phyloP scores from a whole-genome alignment of 2,888 invertebrate species.

The Biston betularia region DNA sequence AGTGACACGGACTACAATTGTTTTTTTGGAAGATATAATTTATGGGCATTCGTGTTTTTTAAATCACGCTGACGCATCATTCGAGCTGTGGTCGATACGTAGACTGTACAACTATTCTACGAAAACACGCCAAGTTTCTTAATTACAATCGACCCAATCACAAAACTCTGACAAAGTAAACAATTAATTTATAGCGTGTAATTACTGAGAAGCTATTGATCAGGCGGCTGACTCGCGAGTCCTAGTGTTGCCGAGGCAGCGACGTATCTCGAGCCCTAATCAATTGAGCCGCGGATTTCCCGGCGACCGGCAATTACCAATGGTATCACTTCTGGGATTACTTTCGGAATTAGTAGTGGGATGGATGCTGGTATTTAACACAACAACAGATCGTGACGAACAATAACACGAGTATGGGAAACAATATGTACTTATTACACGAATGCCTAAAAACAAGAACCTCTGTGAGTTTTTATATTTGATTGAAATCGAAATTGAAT shows the following conservation, averaged over 20 bases:
- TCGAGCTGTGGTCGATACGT: too few relatives aligned
- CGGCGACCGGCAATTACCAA: constrained; percentile 22
- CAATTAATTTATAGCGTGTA: constrained; percentile 8
- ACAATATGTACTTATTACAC: too few relatives aligned
- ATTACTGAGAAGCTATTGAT: constrained; percentile 4
- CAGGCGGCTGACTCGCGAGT: not conserved
- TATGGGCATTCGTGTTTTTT: not conserved
- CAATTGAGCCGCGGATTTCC: constrained; percentile 29
- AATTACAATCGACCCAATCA: not conserved
- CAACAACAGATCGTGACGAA: not conserved
- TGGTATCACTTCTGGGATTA: constrained; percentile 21
- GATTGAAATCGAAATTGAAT: too few relatives aligned
- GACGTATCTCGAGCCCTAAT: constrained; percentile 20
- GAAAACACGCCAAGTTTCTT: not conserved
- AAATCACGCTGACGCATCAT: too few relatives aligned
- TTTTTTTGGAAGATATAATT: too few relatives aligned
- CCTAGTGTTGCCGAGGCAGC: constrained; percentile 7
- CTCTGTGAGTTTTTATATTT: too few relatives aligned
- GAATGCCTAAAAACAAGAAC: too few relatives aligned
- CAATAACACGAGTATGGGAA: not conserved
- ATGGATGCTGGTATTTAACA: constrained; percentile 4
- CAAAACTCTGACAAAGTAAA: not conserved
- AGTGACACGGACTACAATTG: too few relatives aligned
- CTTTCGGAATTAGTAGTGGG: constrained; percentile 15
- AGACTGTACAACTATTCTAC: too few relatives aligned